These are phyloP conservation scores for Polymixis flavicincta DNA, from an alignment of 2,888 invertebrate genomes.

Conservation along the genomic window DNA sequence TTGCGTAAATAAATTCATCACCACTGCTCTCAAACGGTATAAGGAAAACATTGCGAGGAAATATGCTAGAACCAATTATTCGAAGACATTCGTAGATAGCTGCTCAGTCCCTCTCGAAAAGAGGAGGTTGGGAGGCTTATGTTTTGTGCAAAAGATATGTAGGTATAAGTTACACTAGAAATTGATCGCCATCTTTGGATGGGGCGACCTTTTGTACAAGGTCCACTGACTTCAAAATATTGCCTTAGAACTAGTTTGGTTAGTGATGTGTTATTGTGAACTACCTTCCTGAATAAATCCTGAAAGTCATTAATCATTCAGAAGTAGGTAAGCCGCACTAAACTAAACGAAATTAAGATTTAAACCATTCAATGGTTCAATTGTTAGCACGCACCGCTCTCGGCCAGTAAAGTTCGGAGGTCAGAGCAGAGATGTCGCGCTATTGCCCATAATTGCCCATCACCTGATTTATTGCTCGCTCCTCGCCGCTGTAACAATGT, in stretches of 20 bases:
- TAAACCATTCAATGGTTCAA: slow-evolving; percentile 3
- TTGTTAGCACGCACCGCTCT: slow-evolving; percentile 3
- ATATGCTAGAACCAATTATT: too few relatives aligned
- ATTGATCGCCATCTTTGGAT: neutral
- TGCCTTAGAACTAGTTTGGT: neutral
- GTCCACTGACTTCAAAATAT: neutral
- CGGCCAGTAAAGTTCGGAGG: slow-evolving; percentile 32
- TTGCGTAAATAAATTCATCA: too few relatives aligned
- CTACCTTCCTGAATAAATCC: neutral
- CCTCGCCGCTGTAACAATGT: slow-evolving; percentile 8
- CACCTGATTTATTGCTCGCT: slow-evolving; percentile 48
- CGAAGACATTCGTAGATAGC: too few relatives aligned
- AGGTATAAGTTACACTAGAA: neutral
- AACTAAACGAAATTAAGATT: slow-evolving; percentile 4
- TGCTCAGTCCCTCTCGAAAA: too few relatives aligned
- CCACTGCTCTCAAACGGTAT: too few relatives aligned
- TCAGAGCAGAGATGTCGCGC: slow-evolving; percentile 27
- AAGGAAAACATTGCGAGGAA: too few relatives aligned
- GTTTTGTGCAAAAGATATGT: neutral
- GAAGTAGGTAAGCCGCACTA: neutral
- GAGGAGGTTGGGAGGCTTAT: too few relatives aligned
- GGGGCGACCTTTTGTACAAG: neutral
- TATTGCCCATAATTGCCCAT: slow-evolving; percentile 44
- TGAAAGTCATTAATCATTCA: neutral
- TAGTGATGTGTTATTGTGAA: neutral